Evolutionary conservation across 2,113 vertebrate genomes (phyloP).

Genomic region (Lamprologus callipterus): DNA sequence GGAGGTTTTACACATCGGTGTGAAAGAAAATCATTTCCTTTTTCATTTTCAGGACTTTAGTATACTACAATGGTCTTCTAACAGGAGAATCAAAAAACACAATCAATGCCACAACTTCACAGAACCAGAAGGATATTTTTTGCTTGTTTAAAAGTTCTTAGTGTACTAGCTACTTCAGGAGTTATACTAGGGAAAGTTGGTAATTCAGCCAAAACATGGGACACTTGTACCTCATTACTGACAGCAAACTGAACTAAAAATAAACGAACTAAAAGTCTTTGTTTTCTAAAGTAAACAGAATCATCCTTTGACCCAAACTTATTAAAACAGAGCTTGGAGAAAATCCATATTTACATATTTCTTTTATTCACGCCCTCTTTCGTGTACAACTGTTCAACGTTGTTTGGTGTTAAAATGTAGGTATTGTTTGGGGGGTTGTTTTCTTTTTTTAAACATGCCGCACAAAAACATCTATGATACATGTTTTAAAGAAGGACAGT

Average conservation of each 20-base stretch:
- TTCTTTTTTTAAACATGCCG: not conserved
- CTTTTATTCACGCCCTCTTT: rapidly evolving
- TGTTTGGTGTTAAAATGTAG: not conserved
- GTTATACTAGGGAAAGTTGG: not conserved
- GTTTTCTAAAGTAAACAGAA: not conserved
- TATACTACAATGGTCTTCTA: not conserved
- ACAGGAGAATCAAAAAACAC: not conserved
- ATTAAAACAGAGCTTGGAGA: not conserved
- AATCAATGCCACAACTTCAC: not conserved
- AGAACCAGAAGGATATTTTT: not conserved
- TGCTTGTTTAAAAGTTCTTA: not conserved
- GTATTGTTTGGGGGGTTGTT: not conserved
- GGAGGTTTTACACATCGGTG: not conserved
- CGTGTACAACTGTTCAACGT: rapidly evolving
- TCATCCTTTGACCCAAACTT: not conserved
- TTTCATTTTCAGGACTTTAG: not conserved
- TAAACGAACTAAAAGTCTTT: rapidly evolving
- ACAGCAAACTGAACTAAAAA: not conserved
- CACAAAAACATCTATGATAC: not conserved
- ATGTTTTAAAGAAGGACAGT: not conserved
- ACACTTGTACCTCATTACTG: not conserved
- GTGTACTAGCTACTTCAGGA: not conserved
- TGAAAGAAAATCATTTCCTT: not conserved
- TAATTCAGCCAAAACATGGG: not conserved
- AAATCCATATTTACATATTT: not conserved